Evolutionary conservation across 2,797 vertebrate species (phyloP), one percentile per base, ranked within the genome.

Genomic region (Takifugu rubripes): DNA sequence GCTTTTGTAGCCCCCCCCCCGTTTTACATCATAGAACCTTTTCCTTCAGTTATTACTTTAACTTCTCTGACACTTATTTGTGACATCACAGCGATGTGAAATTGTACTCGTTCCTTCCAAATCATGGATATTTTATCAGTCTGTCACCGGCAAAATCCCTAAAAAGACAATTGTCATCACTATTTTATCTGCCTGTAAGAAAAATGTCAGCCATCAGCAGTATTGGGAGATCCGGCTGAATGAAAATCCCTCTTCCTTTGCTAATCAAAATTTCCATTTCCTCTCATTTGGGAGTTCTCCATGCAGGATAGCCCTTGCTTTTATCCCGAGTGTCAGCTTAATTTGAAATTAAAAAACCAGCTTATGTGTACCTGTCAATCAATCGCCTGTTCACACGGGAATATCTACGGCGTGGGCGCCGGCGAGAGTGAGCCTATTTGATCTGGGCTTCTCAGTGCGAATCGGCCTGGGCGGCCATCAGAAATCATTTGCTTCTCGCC

Each of bases 251-350:
- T 77, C 72, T 36, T 82, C 73, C 74, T 78, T 74, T 75, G 68
- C 87, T 88, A 89, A 91, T 91, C 87, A 88, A 66, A 87, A 84
- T 83, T 84, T 86, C 78, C 72, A 82, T 86, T 87, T 82, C 71
- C 86, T 72, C 85, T 89, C 83, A 86, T 86, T 89, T 78, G 72
- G 74, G 78, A 77, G 81, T 77, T 84, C 76, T 75, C 12, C 54
- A 77, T 77, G 77, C 56, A 57, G 73, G 77, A 75, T 84, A 92
- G 86, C 87, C 87, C 84, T 72, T 78, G 83, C 90, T 91, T 94
- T 94, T 85, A 93, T 92, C 91, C 87, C 78, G 88, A 90, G 84
- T 92, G 91, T 90, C 93, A 92, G 92, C 94, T 95, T 95, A 89
- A 91, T 90, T 90, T 78, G 88, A 92, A 94, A n/a, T 93, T 91